Conservation (phyloP, 2,113 vertebrate genomes). For the Aviceda subcristata region DNA sequence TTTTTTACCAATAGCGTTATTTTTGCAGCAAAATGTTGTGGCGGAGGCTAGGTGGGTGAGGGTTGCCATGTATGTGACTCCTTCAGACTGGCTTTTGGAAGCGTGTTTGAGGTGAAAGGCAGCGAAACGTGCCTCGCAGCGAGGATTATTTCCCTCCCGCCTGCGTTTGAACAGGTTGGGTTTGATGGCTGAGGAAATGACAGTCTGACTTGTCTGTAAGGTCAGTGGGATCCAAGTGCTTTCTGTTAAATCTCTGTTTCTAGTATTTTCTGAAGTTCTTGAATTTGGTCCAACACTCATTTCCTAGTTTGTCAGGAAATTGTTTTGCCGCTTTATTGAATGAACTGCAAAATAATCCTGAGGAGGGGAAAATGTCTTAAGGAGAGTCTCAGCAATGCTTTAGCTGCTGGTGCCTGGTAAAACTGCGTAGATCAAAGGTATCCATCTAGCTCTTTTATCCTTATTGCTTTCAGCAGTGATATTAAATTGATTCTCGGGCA, state of each 20-base stretch:
- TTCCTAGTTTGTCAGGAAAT: conserved; percentile 74
- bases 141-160: neutral
- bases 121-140: neutral
- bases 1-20: neutral
- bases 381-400: neutral
- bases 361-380: conserved; percentile 22
- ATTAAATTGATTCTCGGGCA: conserved; percentile 34
- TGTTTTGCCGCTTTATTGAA: conserved; percentile 68
- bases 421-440: neutral
- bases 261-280: conserved; percentile 62
- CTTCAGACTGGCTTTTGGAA: neutral
- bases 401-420: neutral
- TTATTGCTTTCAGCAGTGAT: conserved; percentile 6
- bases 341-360: conserved; percentile 39
- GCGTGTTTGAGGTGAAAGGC: neutral
- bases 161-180: neutral
- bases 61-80: neutral
- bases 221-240: conserved; percentile 35
- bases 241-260: conserved; percentile 68
- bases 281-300: conserved; percentile 63
- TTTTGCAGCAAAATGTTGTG: neutral
- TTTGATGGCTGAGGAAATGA: conserved; percentile 38
- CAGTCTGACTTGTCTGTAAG: conserved; percentile 23
- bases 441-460: neutral
- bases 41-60: neutral